Percentiles rank a stretch among this genome's conserved stretches.
Conservation (phyloP, 1,140 invertebrate genomes). For the Calephelis nemesis region DNA sequence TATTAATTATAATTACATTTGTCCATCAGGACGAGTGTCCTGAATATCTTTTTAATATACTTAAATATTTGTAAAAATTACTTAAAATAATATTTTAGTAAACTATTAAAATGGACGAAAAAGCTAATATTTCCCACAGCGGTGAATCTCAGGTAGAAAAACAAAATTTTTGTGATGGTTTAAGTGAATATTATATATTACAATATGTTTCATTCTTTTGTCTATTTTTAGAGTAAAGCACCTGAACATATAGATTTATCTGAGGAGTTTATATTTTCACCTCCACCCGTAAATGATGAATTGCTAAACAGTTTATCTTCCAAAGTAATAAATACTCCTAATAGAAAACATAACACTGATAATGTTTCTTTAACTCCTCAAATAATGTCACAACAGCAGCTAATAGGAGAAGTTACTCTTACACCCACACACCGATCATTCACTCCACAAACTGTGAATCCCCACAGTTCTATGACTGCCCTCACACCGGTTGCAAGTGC, state of each 20-base stretch:
- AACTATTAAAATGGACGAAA: neutral
- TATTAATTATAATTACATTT: no score
- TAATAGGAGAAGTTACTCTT: slow-evolving; percentile 55
- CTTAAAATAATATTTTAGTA: neutral
- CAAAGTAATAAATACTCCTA: slow-evolving; percentile 10
- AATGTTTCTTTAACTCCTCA: slow-evolving; percentile 35
- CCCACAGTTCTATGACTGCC: slow-evolving; percentile 64
- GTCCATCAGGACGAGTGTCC: no score
- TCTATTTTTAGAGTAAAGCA: neutral
- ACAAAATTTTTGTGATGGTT: neutral
- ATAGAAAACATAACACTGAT: slow-evolving; percentile 20
- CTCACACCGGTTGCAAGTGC: slow-evolving; percentile 73
- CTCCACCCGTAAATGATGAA: neutral
- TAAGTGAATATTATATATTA: no score
- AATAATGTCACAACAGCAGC: slow-evolving; percentile 30
- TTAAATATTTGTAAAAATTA: neutral
- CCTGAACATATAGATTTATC: neutral
- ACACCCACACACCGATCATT: slow-evolving; percentile 60
- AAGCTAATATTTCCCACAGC: neutral
- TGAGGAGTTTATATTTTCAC: neutral
- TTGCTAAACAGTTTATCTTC: neutral
- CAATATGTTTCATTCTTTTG: neutral
- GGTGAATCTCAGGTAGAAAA: neutral
- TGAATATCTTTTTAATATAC: no score
- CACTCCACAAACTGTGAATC: slow-evolving; percentile 63